Conservation (phyloP, 2,797 vertebrate genomes). For the Loris lydekkerianus region DNA sequence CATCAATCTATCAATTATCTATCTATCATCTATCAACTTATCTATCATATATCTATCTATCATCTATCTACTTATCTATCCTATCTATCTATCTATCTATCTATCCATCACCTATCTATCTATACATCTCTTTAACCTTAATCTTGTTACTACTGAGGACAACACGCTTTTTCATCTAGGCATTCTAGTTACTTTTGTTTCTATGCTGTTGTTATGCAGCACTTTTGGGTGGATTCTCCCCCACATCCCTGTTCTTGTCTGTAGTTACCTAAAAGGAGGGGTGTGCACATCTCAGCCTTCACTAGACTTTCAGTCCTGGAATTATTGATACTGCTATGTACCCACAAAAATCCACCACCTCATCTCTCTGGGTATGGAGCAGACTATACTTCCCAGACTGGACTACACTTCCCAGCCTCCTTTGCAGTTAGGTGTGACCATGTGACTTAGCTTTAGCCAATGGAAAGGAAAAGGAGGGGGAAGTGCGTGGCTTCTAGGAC, state of each 20-base stretch:
- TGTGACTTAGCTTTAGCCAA: background rate
- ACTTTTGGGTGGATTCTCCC: background rate
- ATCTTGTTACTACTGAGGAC: background rate
- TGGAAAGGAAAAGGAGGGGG: background rate
- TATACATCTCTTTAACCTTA: background rate
- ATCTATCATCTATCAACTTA: no score
- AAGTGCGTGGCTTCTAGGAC: background rate
- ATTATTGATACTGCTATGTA: background rate
- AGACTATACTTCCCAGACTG: slow-evolving; percentile 3
- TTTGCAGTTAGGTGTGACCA: background rate
- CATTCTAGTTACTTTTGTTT: background rate
- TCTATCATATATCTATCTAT: no score
- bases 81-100: no score
- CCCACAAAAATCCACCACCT: background rate
- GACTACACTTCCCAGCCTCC: slow-evolving; percentile 21
- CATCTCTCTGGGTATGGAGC: background rate
- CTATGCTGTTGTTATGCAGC: background rate
- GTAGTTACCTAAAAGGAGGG: background rate
- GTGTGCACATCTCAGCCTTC: no score
- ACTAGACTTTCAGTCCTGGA: background rate
- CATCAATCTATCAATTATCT: no score
- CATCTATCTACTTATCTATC: no score
- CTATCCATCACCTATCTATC: background rate
- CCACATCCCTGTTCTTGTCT: background rate
- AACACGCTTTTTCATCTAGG: background rate